Base-by-base conservation (phyloP, 2,797 vertebrate species). In the Muscicapa comitata region DNA sequence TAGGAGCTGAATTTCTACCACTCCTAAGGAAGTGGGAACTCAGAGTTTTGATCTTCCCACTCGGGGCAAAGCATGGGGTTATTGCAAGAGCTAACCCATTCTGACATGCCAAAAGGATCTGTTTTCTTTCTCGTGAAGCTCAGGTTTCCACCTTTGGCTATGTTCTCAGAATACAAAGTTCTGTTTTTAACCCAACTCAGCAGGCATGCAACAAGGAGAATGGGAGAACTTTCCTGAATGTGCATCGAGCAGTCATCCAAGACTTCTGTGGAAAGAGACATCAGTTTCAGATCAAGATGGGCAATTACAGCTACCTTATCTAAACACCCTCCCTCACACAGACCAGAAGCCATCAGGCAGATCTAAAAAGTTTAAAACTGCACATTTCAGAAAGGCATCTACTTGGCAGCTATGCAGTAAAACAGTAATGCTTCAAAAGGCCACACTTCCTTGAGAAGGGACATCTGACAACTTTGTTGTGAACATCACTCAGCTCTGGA, bases 91-190 rank as follows among this genome's bases (percentile, higher is more conserved):
- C 78, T 59, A 89, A 75, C 45, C 16, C 59, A 19, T 42, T 65
- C 35, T 54, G 38, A 74, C 68, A 92, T 26, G 65, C 61, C 67
- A 87, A 50, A 82, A 89, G 18, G 40, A 91, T 67, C 33, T 26
- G 24, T 42, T 93, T 85, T 80, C 88, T 82, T 89, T 92, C 81
- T 84, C 57, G 57, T 74, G 65, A 82, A 93, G 84, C 72, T 94
- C 75, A 89, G 10, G 59, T 94, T 91, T 94, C 89, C 72, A 95
- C 65, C n/a, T 91, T 67, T 71, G 61, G 57, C 87, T 91, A 67
- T 0, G 0, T 81, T 63, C 63, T 94, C 67, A 43, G 62, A 90
- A 68, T 55, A 51, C 16, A 20, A 86, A 76, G 57, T 55, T 43
- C 48, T 74, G 29, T 1, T 88, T 91, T 91, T 28, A 75, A 82